Base-by-base conservation (phyloP, 1,140 invertebrate species). In the Drosophila pandora region DNA sequence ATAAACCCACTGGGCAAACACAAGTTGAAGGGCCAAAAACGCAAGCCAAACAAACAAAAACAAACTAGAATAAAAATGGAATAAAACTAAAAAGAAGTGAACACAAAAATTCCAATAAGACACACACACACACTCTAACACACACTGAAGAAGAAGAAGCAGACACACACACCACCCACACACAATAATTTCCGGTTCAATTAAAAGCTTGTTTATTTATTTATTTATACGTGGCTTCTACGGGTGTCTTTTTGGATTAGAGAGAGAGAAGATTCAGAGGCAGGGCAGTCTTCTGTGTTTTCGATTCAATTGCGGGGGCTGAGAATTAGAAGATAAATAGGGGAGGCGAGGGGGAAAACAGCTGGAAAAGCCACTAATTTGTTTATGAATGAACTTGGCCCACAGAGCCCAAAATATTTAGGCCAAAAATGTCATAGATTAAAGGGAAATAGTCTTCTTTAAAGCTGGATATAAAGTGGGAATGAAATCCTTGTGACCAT, bases 141-240 rank as follows among this genome's bases (percentile, higher is more conserved):
- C 43, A 61, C 22, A 28, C 47, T 30, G 25, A 10, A 68, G 49
- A 37, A 21, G 41, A 12, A 21, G 30, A n/a, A 39, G 23, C 25
- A 54, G 23, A n/a, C 34, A 17, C 48, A 53, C 59, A 70, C 64
- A 80, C 63, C 65, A 62, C 83, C 71, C 83, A 83, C 84, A 88
- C 70, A 87, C 76, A 77, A 84, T 88, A 83, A 88, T 88, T 88
- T 88, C 83, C 83, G 83, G 83, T 88, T 88, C 83, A 88, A 88
- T 88, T 88, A 88, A 88, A 88, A 68, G 84, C 79, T 87, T 88
- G 83, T 88, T 87, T 87, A 88, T 87, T 87, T 87, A 88, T 88
- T 71, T 70, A 79, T 70, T 69, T 67, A 70, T 61, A 56, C 57
- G 45, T 41, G 58, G 54, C 37, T 54, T 48, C 34, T 37, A 41